Evolutionary conservation across 2,797 vertebrate genomes (phyloP).

Genomic region (Helicolenus hilgendorfi): DNA sequence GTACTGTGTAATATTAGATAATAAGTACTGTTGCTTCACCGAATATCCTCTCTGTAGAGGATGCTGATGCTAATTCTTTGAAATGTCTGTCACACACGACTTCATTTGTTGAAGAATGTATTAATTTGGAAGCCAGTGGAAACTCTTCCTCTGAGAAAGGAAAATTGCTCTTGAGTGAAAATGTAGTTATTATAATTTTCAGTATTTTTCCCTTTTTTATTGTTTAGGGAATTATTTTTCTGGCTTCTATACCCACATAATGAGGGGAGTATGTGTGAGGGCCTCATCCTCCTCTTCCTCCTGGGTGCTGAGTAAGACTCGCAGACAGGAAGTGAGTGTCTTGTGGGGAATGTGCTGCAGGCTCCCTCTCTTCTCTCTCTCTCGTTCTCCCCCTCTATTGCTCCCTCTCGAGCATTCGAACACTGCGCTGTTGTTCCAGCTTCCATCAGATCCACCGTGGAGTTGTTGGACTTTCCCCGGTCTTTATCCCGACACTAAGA

Average conservation of each 20-base stretch:
- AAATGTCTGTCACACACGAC: not conserved
- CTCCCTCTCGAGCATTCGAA: conserved; percentile 69
- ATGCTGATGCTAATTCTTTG: not conserved
- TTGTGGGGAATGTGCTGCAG: conserved; percentile 87
- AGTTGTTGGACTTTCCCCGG: conserved; percentile 52
- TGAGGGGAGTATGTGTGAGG: conserved; percentile 53
- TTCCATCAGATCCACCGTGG: conserved; percentile 60
- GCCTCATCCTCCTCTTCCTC: conserved; percentile 75
- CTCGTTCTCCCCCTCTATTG: conserved; percentile 40
- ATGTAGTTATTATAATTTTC: conserved; percentile 10
- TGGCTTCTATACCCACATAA: conserved; percentile 32
- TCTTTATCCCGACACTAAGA: conserved; percentile 40
- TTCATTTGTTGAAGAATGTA: not conserved
- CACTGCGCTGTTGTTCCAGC: conserved; percentile 81
- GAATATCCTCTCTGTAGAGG: not conserved
- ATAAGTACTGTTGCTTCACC: not conserved
- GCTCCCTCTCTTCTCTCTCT: conserved; percentile 50
- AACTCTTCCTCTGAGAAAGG: not conserved
- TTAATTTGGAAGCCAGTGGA: conserved; percentile 9
- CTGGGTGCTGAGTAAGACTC: conserved; percentile 84
- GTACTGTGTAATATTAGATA: not conserved
- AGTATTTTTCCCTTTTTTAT: not conserved
- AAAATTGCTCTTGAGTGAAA: not conserved
- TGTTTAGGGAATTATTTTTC: conserved; percentile 12
- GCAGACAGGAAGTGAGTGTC: conserved; percentile 88